Percentiles rank a stretch among this genome's conserved stretches.
These are phyloP conservation scores for Axis porcinus DNA, from an alignment of 2,113 vertebrate genomes.

Conservation along the genomic window DNA sequence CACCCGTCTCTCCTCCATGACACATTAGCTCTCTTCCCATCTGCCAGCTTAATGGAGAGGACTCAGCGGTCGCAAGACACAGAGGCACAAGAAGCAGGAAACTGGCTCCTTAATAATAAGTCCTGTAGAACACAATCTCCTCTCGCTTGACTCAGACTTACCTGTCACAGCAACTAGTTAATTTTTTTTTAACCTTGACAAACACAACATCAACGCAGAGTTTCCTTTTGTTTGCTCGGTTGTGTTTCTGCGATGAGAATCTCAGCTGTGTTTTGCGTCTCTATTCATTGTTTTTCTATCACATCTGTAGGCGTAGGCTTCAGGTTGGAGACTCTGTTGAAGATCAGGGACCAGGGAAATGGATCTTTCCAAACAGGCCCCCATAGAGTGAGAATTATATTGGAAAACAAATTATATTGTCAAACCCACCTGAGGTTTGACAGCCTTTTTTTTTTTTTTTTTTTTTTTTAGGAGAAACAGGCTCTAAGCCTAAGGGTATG, in stretches of 20 bases:
- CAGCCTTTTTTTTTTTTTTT: neutral
- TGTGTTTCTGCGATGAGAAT: neutral
- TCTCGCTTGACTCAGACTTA: neutral
- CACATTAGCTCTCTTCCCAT: too few relatives aligned
- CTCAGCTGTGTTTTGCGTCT: neutral
- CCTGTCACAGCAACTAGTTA: neutral
- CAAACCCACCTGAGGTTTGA: neutral
- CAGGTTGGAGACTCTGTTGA: neutral
- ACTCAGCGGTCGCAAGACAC: neutral
- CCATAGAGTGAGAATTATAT: neutral
- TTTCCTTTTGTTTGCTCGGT: neutral
- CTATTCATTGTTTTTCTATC: neutral
- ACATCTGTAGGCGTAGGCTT: neutral
- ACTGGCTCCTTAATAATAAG: neutral
- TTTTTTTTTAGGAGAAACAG: neutral
- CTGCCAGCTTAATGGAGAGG: neutral
- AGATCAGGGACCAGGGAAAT: neutral
- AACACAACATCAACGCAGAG: neutral
- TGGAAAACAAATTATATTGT: constrained; percentile 13
- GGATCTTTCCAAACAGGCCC: neutral
- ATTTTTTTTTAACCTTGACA: neutral
- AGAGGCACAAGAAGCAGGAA: neutral
- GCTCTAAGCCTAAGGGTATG: neutral
- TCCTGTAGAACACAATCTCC: neutral
- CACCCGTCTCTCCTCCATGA: neutral